Evolutionary conservation across 2,113 vertebrate species (phyloP).

Genomic region (Clupea harengus): DNA sequence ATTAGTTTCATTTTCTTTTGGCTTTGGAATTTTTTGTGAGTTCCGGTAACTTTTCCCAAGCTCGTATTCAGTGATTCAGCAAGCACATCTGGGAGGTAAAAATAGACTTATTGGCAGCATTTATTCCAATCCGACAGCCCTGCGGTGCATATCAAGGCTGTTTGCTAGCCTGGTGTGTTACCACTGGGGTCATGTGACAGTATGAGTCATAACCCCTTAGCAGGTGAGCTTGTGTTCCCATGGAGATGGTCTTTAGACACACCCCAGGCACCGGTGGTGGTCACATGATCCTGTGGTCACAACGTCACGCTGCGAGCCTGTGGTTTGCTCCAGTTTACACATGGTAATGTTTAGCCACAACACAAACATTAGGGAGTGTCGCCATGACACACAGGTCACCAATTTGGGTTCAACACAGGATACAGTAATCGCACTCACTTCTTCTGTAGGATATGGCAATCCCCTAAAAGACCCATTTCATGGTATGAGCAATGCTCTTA

Average conservation of each 20-base stretch:
- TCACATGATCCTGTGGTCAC: not conserved
- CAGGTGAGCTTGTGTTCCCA: no score
- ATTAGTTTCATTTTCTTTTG: not conserved
- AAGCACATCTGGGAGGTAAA: not conserved
- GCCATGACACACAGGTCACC: constrained; percentile 61
- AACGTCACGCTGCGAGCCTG: constrained; percentile 50
- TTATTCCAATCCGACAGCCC: not conserved
- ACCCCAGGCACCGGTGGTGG: not conserved
- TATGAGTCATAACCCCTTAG: constrained; percentile 16
- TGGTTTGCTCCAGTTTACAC: constrained; percentile 51
- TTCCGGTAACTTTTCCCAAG: not conserved
- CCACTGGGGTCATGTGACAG: constrained; percentile 35
- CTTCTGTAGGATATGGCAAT: constrained; percentile 33
- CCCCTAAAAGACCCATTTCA: constrained; percentile 13
- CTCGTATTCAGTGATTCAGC: not conserved
- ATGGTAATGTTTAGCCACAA: constrained; percentile 67
- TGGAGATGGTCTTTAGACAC: no score
- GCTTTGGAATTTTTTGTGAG: not conserved
- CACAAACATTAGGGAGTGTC: constrained; percentile 67
- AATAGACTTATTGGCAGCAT: not conserved
- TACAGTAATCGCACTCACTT: constrained; percentile 34
- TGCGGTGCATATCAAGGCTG: not conserved
- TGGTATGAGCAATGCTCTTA: not conserved
- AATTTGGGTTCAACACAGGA: constrained; percentile 51
- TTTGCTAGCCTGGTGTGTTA: not conserved